Evolutionary conservation across 1,140 invertebrate genomes (phyloP), one percentile per base, ranked within the genome.

Genomic region (Metaphire vulgaris): DNA sequence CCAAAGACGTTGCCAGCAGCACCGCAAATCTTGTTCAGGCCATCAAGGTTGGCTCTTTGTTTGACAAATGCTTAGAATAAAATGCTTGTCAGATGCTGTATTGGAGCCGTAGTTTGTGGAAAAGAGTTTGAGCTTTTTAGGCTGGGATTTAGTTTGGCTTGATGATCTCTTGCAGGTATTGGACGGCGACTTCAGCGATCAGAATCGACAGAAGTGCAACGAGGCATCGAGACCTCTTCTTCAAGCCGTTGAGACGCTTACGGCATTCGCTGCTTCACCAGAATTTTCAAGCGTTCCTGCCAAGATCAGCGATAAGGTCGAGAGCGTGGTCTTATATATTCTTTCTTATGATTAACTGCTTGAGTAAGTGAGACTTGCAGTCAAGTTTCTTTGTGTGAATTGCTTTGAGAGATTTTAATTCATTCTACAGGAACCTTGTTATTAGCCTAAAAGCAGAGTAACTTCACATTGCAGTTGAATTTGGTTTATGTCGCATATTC

Each of bases 1-100:
- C 96, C 31, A 97, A 97, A 84, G 94, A 98, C 83, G 95, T 99
- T 0, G 97, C 97, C 29, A 97, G 96, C 86, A 94, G 93, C 1
- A 99, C 97, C 1, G 93, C 96, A 0, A 90, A 90, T 79, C 88
- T 99, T 2, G 96, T 99, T 0, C 95, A 95, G 85, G 93, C 95
- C 83, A 98, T 99, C 77, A 98, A 98, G 87, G 90, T 85, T 69
- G 72, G 78, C 64, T 15, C 69, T 74, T 74, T 28, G 74, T 15
- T 68, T 78, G 32, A 30, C 56, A 34, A 32, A 16, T 26, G 21
- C 30, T 26, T 73, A 28, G 30, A n/a, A 29, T 70, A 74, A n/a
- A n/a, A n/a, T n/a, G n/a, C n/a, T n/a, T n/a, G n/a, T n/a, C n/a
- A n/a, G n/a, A n/a, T n/a, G n/a, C n/a, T n/a, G n/a, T n/a, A n/a